Conservation (phyloP, 1,140 invertebrate genomes). For the Drosophila auraria region DNA sequence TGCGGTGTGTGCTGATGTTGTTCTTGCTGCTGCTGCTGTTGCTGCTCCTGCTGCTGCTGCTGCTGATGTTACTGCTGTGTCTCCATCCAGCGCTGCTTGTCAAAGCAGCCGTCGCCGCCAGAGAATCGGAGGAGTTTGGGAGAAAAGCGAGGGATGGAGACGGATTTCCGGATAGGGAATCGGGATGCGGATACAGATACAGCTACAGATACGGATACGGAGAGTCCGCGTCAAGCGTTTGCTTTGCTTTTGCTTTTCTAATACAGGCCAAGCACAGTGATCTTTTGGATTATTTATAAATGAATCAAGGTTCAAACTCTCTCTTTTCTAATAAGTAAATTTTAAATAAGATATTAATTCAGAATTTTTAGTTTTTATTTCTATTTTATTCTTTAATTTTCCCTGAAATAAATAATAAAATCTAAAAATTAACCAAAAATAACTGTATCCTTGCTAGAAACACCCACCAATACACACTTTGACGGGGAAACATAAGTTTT, state of each 20-base stretch:
- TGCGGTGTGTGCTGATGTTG: neutral
- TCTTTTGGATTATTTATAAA: neutral
- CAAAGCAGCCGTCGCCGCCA: constrained; percentile 67
- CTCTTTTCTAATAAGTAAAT: neutral
- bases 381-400: too few relatives aligned
- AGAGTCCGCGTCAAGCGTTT: constrained; percentile 5
- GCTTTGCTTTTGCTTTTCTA: constrained; percentile 23
- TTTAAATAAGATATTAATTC: neutral
- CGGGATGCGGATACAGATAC: neutral
- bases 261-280: neutral
- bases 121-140: constrained; percentile 8
- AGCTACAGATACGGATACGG: neutral
- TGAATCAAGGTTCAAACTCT: neutral
- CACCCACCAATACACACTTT: neutral
- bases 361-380: neutral
- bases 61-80: constrained; percentile 51
- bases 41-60: constrained; percentile 49
- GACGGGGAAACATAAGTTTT: constrained; percentile 53
- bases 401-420: neutral
- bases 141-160: neutral
- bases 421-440: neutral
- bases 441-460: constrained; percentile 5
- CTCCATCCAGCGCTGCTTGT: constrained; percentile 60
- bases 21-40: constrained; percentile 26
- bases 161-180: constrained; percentile 4